These are phyloP conservation scores for Apamea sordens DNA, from an alignment of 2,888 invertebrate species.

Conservation along the genomic window DNA sequence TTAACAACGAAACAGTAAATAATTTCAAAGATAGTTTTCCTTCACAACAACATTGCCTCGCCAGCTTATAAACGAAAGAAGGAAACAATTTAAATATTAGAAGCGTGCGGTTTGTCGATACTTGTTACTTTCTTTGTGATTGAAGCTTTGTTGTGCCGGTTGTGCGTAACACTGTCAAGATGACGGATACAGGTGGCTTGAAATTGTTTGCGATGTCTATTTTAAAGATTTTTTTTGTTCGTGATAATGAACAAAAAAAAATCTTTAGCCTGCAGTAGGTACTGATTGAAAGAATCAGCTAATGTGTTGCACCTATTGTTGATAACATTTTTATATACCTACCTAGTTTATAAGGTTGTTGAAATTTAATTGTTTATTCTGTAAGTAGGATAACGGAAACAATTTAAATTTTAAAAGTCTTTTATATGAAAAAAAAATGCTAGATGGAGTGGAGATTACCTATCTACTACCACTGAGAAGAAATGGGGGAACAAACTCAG, in stretches of 20 bases:
- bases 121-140: conserved; percentile 69
- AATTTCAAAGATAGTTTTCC: background rate
- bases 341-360: too few species aligned
- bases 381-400: too few species aligned
- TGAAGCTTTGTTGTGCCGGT: conserved; percentile 64
- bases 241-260: too few species aligned
- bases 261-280: background rate
- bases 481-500: too few species aligned
- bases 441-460: too few species aligned
- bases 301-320: background rate
- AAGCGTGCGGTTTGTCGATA: conserved; percentile 62
- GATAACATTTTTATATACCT: background rate
- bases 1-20: background rate
- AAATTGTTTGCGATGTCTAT: background rate
- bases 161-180: conserved; percentile 54
- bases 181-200: conserved; percentile 14
- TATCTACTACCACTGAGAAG: too few species aligned
- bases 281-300: background rate
- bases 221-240: background rate
- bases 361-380: too few species aligned
- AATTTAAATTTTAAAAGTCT: too few species aligned
- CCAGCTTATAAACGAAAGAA: conserved; percentile 59
- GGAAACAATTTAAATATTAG: conserved; percentile 66
- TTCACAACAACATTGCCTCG: conserved; percentile 11
- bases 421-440: too few species aligned